Base-by-base conservation (phyloP, 2,888 invertebrate genomes). In the Eurytoma californica region DNA sequence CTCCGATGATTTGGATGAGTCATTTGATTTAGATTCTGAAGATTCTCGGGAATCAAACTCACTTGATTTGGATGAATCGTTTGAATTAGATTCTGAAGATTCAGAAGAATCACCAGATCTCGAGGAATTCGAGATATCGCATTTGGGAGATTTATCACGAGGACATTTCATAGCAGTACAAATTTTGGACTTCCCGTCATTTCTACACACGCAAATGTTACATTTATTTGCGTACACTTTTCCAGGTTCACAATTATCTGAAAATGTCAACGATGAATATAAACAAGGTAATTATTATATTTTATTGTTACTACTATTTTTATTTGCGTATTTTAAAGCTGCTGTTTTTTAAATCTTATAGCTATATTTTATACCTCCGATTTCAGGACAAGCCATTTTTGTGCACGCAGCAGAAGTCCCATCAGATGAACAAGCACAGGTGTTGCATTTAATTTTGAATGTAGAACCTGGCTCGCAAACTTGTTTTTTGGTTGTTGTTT, bases 361-460 rank as follows among this genome's bases (percentile, higher is more conserved):
- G 30, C 3, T 30, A 30, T 30, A 53, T 24, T 53, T 18, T n/a
- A 14, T 57, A 68, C 57, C 39, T 57, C n/a, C 57, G n/a, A 14
- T 20, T 67, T 53, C 53, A 0, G n/a, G 2, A 24, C 70, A 70
- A 47, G 12, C 47, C 24, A 28, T 60, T 24, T 49, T 28, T 24
- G 70, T 70, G 16, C 70, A 70, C 14, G 20, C 9, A 24, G 58
- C 58, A 7, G 20, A 20, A 0, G 14, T 60, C 51, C 70, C 70
- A 60, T 70, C 49, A 16, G 47, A 13, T n/a, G 65, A 55, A 14
- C 92, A 92, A 39, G 91, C 90, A 77, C 92, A 92, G 76, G 88
- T 90, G 87, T 92, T 92, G 88, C 92, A 92, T 87, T 92, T 92
- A 89, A 91, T 83, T 5, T 92, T 89, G 86, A 92, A 92, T 86